Percentiles rank a stretch among this genome's conserved stretches.
Evolutionary conservation across 1,140 invertebrate genomes (phyloP).

Genomic region (Brachionus manjavacas): DNA sequence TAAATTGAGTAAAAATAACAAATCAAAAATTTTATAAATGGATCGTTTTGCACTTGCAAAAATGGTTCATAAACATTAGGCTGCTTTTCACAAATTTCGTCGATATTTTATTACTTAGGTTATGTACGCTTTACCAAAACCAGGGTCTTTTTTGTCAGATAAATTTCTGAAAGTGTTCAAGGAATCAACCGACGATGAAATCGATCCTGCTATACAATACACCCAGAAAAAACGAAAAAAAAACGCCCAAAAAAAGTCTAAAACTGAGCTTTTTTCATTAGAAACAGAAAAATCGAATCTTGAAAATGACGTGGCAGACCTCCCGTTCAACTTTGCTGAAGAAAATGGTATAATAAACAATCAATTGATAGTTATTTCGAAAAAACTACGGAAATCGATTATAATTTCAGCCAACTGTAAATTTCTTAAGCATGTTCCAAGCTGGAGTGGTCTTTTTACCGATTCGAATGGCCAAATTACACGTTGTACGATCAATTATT

Average conservation of each 20-base stretch:
- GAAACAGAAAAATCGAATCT: not conserved
- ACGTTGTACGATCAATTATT: not conserved
- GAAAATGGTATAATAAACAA: not conserved
- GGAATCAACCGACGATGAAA: not conserved
- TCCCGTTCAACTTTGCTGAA: not conserved
- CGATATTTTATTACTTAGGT: too few species aligned
- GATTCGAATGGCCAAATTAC: not conserved
- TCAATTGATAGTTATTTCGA: not conserved
- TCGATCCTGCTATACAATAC: not conserved
- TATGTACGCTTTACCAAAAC: too few species aligned
- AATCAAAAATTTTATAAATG: too few species aligned
- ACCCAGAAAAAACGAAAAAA: not conserved
- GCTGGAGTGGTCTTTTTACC: not conserved
- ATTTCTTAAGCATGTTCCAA: not conserved
- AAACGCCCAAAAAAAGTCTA: not conserved
- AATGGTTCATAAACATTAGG: too few species aligned
- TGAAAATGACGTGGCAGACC: not conserved
- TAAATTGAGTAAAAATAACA: too few species aligned
- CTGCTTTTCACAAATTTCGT: too few species aligned
- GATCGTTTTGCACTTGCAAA: too few species aligned
- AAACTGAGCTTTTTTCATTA: not conserved
- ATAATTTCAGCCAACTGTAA: not conserved
- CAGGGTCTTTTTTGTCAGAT: too few species aligned
- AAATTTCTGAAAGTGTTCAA: too few species aligned
- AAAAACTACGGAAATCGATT: not conserved